phyloP scores from a whole-genome alignment of 2,888 invertebrate genomes.

The Ecdyonurus torrentis region DNA sequence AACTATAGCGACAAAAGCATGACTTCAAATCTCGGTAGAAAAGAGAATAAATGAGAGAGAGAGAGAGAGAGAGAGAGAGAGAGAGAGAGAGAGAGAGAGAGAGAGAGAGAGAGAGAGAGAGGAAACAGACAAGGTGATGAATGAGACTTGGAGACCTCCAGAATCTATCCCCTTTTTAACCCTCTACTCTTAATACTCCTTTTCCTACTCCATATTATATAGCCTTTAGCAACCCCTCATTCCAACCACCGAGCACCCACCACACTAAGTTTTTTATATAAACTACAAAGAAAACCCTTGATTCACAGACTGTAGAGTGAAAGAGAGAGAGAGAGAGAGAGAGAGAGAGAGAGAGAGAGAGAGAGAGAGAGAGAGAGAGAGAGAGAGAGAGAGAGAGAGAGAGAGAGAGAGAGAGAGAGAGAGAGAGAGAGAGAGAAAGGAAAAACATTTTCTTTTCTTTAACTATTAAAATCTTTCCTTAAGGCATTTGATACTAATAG shows the following conservation, averaged over 20 bases:
- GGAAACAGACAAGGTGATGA: conserved; percentile 4
- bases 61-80: conserved; percentile 7
- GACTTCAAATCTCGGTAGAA: no score
- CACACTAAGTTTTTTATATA: neutral
- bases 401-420: no score
- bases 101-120: conserved; percentile 6
- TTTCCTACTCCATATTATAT: neutral
- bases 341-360: no score
- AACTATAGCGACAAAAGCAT: no score
- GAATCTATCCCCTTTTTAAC: conserved; percentile 17
- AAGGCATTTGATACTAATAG: neutral
- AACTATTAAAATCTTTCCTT: neutral
- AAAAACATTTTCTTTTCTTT: neutral
- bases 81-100: conserved; percentile 7
- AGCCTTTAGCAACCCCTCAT: neutral
- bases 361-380: no score
- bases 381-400: no score
- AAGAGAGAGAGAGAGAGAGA: no score
- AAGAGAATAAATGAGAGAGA: no score
- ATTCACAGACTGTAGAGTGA: no score
- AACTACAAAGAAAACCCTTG: neutral
- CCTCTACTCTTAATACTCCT: neutral
- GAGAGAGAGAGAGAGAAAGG: no score
- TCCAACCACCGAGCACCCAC: no score
- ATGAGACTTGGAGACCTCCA: conserved; percentile 11